These are phyloP conservation scores for Archocentrus centrarchus DNA, from an alignment of 2,113 vertebrate species.

Conservation along the genomic window DNA sequence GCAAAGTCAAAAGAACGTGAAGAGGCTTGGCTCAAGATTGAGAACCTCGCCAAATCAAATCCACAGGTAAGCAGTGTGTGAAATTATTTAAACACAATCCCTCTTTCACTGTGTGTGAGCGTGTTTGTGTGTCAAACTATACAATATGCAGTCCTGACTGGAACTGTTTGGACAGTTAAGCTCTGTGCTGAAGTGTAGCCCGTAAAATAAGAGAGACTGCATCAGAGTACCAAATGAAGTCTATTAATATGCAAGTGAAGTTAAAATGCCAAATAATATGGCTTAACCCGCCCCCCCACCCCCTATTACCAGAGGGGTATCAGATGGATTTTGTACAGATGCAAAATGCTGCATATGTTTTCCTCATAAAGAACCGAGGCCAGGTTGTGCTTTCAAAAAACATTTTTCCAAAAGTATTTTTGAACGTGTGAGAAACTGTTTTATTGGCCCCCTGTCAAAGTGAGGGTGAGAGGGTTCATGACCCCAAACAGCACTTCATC, in stretches of 20 bases:
- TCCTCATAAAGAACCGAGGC: background rate
- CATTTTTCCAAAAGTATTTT: too few species aligned
- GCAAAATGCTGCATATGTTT: background rate
- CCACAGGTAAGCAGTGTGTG: conserved; percentile 87
- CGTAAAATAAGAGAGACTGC: background rate
- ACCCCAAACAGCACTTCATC: background rate
- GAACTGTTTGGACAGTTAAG: background rate
- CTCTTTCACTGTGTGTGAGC: conserved; percentile 16
- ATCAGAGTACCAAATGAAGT: background rate
- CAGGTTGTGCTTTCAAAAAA: background rate
- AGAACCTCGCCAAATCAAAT: conserved; percentile 97
- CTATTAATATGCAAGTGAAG: background rate
- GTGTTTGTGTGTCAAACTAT: conserved; percentile 14
- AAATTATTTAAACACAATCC: background rate
- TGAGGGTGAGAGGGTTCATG: too few species aligned
- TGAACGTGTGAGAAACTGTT: too few species aligned
- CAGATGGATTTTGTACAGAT: too few species aligned
- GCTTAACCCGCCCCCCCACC: background rate
- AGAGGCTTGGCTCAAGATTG: conserved; percentile 98
- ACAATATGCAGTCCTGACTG: background rate
- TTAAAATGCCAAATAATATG: background rate
- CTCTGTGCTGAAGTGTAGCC: background rate
- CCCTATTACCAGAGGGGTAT: too few species aligned
- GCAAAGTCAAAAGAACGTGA: conserved; percentile 96
- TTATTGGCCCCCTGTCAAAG: too few species aligned